Conservation (phyloP, 2,797 vertebrate species). For the Peromyscus nudipes region DNA sequence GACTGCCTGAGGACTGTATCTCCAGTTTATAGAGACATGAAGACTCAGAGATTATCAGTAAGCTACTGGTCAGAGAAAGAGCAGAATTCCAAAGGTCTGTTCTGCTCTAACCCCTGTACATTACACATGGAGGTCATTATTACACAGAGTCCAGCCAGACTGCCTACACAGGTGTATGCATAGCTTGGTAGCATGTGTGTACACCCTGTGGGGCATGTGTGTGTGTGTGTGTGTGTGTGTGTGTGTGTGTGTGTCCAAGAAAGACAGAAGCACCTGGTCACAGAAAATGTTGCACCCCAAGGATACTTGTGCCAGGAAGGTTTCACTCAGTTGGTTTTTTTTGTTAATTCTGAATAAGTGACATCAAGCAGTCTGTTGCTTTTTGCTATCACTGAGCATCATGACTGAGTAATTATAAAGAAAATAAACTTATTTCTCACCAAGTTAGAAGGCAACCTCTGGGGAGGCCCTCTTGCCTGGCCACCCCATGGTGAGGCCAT, state of each 20-base stretch:
- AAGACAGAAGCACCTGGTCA: no score
- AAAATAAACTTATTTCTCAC: background rate
- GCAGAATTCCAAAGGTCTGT: no score
- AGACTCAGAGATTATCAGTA: background rate
- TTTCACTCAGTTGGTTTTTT: background rate
- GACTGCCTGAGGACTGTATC: background rate
- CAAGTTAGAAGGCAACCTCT: background rate
- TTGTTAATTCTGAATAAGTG: background rate
- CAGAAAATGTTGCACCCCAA: accelerated
- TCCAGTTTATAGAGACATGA: background rate
- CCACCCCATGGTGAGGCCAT: background rate
- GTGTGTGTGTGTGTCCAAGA: background rate
- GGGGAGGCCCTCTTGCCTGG: background rate
- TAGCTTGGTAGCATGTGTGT: background rate
- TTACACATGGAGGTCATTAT: accelerated
- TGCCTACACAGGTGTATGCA: background rate
- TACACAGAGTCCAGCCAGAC: background rate
- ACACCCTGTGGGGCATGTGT: background rate
- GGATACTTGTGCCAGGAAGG: accelerated
- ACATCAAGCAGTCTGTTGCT: background rate
- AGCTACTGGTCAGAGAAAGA: background rate
- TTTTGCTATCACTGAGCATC: background rate
- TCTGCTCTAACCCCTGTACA: background rate
- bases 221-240: slow-evolving; percentile 9
- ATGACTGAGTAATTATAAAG: background rate